Percentiles rank a stretch among this genome's conserved stretches.
Conservation (phyloP, 2,888 invertebrate genomes). For the Ceraclea dissimilis region DNA sequence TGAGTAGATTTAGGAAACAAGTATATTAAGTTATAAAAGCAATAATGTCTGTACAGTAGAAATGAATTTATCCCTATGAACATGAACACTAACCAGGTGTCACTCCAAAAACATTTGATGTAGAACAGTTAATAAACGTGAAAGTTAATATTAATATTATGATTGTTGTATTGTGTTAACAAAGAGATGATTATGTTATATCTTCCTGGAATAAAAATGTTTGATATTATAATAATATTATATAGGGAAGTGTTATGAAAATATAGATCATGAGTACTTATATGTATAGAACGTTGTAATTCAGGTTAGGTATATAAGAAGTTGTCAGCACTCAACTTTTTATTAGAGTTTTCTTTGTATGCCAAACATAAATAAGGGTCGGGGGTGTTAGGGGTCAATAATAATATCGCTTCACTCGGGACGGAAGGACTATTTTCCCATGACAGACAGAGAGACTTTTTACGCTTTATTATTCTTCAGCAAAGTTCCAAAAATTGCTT, state of each 20-base stretch:
- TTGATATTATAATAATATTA: not conserved
- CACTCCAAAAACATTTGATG: too few relatives aligned
- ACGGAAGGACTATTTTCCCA: conserved; percentile 13
- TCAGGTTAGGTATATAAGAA: not conserved
- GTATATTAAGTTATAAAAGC: too few relatives aligned
- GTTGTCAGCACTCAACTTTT: conserved; percentile 26
- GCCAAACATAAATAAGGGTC: conserved; percentile 24
- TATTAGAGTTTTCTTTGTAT: conserved; percentile 24
- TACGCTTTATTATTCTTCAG: conserved; percentile 16
- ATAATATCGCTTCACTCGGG: conserved; percentile 12
- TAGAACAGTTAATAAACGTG: too few relatives aligned
- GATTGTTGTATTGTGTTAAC: too few relatives aligned
- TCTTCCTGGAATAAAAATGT: too few relatives aligned
- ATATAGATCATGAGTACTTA: conserved; percentile 16
- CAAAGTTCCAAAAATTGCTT: conserved; percentile 10
- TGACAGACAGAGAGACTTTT: conserved; percentile 4
- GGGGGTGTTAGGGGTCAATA: conserved; percentile 16
- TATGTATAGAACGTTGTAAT: conserved; percentile 8
- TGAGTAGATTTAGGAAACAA: too few relatives aligned
- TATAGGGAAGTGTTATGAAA: conserved; percentile 12
- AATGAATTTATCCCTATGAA: too few relatives aligned
- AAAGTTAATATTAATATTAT: too few relatives aligned
- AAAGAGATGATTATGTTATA: too few relatives aligned
- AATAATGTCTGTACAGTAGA: too few relatives aligned
- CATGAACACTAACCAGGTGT: too few relatives aligned